A percentile compares a stretch with the other conserved stretches of the same genome.
Evolutionary conservation across 2,888 invertebrate genomes (phyloP).

Genomic region (Leucophenga maculata): DNA sequence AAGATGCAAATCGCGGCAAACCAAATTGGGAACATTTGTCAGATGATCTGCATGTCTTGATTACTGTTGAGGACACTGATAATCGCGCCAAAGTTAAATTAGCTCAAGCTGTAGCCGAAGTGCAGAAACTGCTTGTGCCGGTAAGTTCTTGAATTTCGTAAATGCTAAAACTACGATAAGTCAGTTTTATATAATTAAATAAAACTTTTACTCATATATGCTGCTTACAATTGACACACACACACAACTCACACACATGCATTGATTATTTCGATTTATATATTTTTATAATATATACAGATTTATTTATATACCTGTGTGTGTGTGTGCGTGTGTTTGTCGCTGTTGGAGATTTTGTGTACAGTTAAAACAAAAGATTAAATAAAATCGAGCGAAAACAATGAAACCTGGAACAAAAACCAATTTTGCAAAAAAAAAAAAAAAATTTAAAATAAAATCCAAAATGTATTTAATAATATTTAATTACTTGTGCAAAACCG

Average conservation of each 20-base stretch:
- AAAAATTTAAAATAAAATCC: conserved; percentile 16
- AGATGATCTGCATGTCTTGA: conserved; percentile 97
- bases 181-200: neutral
- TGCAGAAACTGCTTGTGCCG: conserved; percentile 96
- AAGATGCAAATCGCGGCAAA: conserved; percentile 98
- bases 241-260: neutral
- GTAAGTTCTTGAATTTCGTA: conserved; percentile 76
- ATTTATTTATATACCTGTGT: neutral
- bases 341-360: neutral
- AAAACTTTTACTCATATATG: neutral
- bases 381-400: neutral
- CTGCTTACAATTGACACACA: neutral
- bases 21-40: conserved; percentile 99
- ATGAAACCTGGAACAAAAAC: neutral
- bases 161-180: neutral
- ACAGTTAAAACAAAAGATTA: no score
- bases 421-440: conserved; percentile 17
- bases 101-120: conserved; percentile 96
- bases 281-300: neutral
- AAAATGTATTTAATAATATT: conserved; percentile 30
- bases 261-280: neutral
- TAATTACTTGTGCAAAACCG: neutral
- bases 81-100: conserved; percentile 96
- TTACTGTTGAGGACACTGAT: conserved; percentile 98
- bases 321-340: no score